These are phyloP conservation scores for Zygaena filipendulae DNA, from an alignment of 2,888 invertebrate genomes.

Conservation along the genomic window DNA sequence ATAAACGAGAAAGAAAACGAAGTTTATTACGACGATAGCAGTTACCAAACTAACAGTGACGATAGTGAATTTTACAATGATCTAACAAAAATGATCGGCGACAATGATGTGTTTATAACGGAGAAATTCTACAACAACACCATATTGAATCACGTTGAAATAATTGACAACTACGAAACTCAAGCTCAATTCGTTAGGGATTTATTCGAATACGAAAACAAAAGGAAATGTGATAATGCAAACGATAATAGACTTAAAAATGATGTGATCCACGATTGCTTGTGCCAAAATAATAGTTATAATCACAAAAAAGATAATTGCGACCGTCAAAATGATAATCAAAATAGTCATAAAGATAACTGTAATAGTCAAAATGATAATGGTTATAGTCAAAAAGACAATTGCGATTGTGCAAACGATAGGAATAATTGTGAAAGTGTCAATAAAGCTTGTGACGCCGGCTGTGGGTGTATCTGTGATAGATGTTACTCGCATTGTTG, in stretches of 20 bases:
- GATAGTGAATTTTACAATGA: slow-evolving; percentile 27
- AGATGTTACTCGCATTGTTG: slow-evolving; percentile 76
- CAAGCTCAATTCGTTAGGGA: slow-evolving; percentile 50
- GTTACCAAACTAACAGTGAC: slow-evolving; percentile 21
- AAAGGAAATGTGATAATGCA: slow-evolving; percentile 15
- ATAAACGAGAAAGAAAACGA: slow-evolving; percentile 6
- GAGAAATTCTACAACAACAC: slow-evolving; percentile 50
- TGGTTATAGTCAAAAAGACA: slow-evolving; percentile 15
- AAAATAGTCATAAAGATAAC: slow-evolving; percentile 5
- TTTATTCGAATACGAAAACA: slow-evolving; percentile 32
- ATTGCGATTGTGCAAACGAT: slow-evolving; percentile 24
- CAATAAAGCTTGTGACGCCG: too few relatives aligned
- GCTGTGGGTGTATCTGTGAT: slow-evolving; percentile 52
- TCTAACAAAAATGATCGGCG: slow-evolving; percentile 29
- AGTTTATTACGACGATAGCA: slow-evolving; percentile 7
- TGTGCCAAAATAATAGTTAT: too few relatives aligned
- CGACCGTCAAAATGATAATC: slow-evolving; percentile 10
- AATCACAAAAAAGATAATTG: slow-evolving; percentile 12
- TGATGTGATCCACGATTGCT: too few relatives aligned
- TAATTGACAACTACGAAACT: slow-evolving; percentile 37
- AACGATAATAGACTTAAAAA: too few relatives aligned
- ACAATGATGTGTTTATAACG: slow-evolving; percentile 38
- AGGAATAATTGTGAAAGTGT: slow-evolving; percentile 28
- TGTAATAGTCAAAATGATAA: slow-evolving; percentile 16
- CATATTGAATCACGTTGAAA: slow-evolving; percentile 28